phyloP scores from a whole-genome alignment of 2,797 vertebrate species.

The Momotus momota region DNA sequence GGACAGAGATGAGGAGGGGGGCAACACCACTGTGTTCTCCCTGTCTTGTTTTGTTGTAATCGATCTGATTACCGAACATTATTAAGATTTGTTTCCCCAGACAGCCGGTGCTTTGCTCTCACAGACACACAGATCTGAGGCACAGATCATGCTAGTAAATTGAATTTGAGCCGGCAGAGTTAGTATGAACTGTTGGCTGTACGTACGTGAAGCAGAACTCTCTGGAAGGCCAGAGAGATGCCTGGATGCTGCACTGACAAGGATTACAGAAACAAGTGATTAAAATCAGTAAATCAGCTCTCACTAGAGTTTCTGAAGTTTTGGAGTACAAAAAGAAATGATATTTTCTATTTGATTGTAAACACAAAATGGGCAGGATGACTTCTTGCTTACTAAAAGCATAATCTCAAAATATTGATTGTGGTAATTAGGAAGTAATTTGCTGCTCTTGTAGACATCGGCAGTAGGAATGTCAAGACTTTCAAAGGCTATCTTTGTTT shows the following conservation, averaged over 20 bases:
- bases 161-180: neutral
- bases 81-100: neutral
- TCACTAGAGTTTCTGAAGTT: neutral
- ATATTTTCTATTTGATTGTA: neutral
- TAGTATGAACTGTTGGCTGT: neutral
- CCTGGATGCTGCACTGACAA: neutral
- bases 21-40: neutral
- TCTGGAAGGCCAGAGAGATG: neutral
- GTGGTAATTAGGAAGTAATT: neutral
- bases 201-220: neutral
- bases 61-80: neutral
- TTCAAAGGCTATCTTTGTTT: neutral
- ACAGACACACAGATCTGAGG: neutral
- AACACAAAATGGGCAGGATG: neutral
- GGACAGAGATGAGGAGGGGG: neutral
- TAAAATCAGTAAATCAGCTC: neutral
- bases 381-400: neutral
- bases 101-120: neutral
- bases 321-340: neutral
- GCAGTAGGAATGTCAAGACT: neutral
- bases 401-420: neutral
- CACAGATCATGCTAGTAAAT: neutral
- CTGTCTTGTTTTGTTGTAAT: neutral
- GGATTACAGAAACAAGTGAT: neutral
- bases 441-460: neutral